These are phyloP conservation scores for Ptiloglossa arizonensis DNA, from an alignment of 1,140 invertebrate genomes.

Conservation along the genomic window DNA sequence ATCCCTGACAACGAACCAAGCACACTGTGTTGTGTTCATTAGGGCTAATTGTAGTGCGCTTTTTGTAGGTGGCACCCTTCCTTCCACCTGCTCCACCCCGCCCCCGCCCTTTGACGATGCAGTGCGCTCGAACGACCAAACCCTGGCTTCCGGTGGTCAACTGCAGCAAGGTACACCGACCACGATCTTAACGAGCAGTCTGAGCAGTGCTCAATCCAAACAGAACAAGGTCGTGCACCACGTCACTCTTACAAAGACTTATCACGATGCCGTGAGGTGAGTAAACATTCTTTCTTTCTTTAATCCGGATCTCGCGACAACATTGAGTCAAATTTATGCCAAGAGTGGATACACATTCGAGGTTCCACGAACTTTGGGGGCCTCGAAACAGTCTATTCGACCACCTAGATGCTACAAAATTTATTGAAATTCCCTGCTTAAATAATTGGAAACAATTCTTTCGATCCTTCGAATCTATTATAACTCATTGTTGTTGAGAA, in stretches of 20 bases:
- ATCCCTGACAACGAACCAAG: constrained; percentile 17
- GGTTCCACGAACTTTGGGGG: no score
- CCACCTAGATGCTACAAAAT: no score
- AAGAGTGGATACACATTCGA: no score
- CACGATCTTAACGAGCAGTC: constrained; percentile 72
- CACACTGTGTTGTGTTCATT: constrained; percentile 57
- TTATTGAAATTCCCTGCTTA: no score
- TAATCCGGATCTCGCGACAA: no score
- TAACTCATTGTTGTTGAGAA: no score
- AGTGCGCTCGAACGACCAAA: constrained; percentile 83
- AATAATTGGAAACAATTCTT: no score
- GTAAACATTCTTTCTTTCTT: constrained; percentile 20
- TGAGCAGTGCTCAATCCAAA: constrained; percentile 70
- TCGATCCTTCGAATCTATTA: no score
- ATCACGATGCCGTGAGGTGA: constrained; percentile 80
- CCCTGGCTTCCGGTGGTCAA: constrained; percentile 78
- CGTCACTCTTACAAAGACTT: constrained; percentile 76
- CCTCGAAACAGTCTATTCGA: no score
- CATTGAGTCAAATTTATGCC: no score
- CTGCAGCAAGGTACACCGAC: constrained; percentile 68
- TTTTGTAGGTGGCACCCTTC: constrained; percentile 82
- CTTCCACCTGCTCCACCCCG: constrained; percentile 91
- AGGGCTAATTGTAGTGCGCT: constrained; percentile 79
- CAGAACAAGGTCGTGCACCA: constrained; percentile 78
- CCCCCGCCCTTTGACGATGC: constrained; percentile 93